These are phyloP conservation scores for Nymphalis io DNA, from an alignment of 1,140 invertebrate genomes.

Conservation along the genomic window DNA sequence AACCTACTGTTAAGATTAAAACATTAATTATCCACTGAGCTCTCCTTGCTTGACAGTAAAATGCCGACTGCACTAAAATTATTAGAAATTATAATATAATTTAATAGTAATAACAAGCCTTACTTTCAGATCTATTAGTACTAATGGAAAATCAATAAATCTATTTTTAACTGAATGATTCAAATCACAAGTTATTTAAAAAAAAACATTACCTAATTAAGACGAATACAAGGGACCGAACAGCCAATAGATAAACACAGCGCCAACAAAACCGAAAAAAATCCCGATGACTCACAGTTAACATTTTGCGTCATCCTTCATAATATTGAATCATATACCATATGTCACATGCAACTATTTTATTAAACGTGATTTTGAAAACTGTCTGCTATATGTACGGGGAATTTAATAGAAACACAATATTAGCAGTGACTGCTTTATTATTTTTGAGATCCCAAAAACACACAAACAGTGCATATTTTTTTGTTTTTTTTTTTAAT, in stretches of 20 bases:
- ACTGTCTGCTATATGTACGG: too few species aligned
- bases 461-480: conserved; percentile 74
- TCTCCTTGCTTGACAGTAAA: conserved; percentile 5
- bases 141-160: too few species aligned
- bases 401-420: conserved; percentile 31
- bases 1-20: too few species aligned
- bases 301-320: conserved; percentile 1
- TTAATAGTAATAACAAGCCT: not conserved
- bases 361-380: not conserved
- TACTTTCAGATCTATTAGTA: too few species aligned
- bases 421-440: conserved; percentile 64
- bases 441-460: conserved; percentile 80
- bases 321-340: not conserved
- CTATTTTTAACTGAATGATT: too few species aligned
- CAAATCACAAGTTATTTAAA: too few species aligned
- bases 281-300: conserved; percentile 20
- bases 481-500: conserved; percentile 42
- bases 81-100: not conserved
- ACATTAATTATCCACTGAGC: too few species aligned
- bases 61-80: too few species aligned
- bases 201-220: not conserved
- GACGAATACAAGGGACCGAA: not conserved
- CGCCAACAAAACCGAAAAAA: conserved; percentile 2
- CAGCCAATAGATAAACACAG: not conserved
- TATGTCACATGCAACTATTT: not conserved